Evolutionary conservation across 2,113 vertebrate species (phyloP).

Genomic region (Sciurus niger): DNA sequence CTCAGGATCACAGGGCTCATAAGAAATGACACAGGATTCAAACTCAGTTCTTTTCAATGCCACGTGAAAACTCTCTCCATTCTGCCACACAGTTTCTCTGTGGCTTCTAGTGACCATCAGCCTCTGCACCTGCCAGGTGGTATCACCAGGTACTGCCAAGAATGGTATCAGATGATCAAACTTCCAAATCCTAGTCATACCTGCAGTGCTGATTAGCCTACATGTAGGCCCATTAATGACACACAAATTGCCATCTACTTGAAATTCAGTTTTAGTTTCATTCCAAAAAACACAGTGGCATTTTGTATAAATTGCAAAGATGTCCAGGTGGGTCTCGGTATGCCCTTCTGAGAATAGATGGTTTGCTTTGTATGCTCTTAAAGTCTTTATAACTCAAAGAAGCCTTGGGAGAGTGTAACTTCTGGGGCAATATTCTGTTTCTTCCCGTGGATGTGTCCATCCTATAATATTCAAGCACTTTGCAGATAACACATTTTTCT

Average conservation of each 20-base stretch:
- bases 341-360: not conserved
- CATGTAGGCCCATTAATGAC: not conserved
- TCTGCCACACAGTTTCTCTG: not conserved
- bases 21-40: not conserved
- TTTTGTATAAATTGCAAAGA: not conserved
- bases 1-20: not conserved
- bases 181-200: not conserved
- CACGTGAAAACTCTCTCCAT: not conserved
- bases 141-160: not conserved
- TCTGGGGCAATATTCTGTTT: not conserved
- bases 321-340: not conserved
- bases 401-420: not conserved
- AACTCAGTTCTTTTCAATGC: not conserved
- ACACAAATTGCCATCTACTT: not conserved
- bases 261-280: not conserved
- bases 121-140: not conserved
- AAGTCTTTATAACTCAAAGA: not conserved
- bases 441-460: not conserved
- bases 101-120: not conserved
- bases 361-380: not conserved
- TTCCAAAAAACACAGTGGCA: not conserved
- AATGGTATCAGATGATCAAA: not conserved
- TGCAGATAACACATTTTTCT: not conserved
- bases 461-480: conserved; percentile 20
- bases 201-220: not conserved